A percentile compares a stretch with the other conserved stretches of the same genome.
phyloP scores from a whole-genome alignment of 2,797 vertebrate species.

The Mastacembelus armatus region DNA sequence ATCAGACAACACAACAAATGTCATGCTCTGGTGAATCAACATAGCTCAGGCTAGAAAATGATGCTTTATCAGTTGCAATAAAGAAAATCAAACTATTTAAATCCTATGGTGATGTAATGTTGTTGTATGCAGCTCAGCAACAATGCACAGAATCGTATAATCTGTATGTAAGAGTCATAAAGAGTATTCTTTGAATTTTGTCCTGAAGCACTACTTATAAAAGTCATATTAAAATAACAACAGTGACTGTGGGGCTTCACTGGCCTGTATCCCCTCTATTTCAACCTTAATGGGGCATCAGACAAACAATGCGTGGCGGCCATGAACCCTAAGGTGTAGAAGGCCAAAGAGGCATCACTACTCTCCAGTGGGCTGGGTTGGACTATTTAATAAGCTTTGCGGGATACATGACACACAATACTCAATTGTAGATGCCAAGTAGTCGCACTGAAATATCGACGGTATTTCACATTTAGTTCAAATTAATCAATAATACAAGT shows the following conservation, averaged over 20 bases:
- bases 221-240: neutral
- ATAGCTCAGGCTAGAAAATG: conserved; percentile 4
- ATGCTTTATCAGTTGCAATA: neutral
- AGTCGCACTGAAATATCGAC: neutral
- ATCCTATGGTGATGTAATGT: neutral
- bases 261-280: conserved; percentile 5
- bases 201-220: rapidly evolving
- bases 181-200: rapidly evolving
- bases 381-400: neutral
- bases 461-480: neutral
- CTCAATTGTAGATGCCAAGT: rapidly evolving
- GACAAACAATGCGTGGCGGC: conserved; percentile 79
- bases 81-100: neutral
- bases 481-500: neutral
- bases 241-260: neutral
- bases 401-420: conserved; percentile 1
- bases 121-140: neutral
- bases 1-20: conserved; percentile 68
- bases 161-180: neutral
- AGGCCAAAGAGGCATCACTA: conserved; percentile 69
- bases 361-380: conserved; percentile 31
- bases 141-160: neutral
- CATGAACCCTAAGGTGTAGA: conserved; percentile 68
- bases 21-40: conserved; percentile 35
- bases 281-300: conserved; percentile 48